Conservation (phyloP, 2,888 invertebrate species). For the Synanthedon formicaeformis region DNA sequence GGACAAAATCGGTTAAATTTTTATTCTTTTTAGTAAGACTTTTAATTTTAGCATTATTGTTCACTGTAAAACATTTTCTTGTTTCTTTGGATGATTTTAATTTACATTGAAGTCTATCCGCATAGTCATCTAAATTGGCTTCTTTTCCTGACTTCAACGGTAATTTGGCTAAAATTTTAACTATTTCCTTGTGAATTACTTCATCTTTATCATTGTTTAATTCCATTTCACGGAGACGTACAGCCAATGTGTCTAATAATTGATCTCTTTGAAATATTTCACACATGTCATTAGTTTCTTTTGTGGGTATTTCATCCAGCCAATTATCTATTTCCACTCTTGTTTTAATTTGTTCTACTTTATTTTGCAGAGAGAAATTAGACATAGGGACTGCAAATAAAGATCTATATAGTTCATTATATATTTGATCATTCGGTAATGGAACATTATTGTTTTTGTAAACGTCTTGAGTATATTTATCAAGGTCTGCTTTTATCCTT, state of each 20-base stretch:
- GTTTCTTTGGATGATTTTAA: conserved; percentile 24
- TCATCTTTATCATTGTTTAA: conserved; percentile 18
- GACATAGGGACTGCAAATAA: conserved; percentile 37
- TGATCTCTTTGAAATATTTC: conserved; percentile 31
- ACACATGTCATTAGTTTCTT: conserved; percentile 12
- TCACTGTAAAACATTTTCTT: conserved; percentile 22
- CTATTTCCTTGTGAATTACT: conserved; percentile 30
- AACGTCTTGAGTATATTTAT: conserved; percentile 28
- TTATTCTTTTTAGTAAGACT: conserved; percentile 11
- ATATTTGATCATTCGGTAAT: conserved; percentile 28
- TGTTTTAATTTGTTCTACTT: conserved; percentile 42
- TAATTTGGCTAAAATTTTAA: conserved; percentile 33
- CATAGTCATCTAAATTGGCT: conserved; percentile 16
- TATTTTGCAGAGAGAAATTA: conserved; percentile 20
- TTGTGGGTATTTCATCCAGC: conserved; percentile 34
- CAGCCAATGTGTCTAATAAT: conserved; percentile 30
- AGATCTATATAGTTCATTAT: conserved; percentile 31
- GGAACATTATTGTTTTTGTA: conserved; percentile 26
- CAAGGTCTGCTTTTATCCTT: conserved; percentile 24
- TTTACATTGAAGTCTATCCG: conserved; percentile 18
- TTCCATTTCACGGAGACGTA: conserved; percentile 36
- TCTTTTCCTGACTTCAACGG: conserved; percentile 21
- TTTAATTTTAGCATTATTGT: conserved; percentile 6
- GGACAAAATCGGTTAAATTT: conserved; percentile 18
- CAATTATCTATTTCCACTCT: conserved; percentile 38